A percentile compares a stretch with the other conserved stretches of the same genome.
These are phyloP conservation scores for Nasonia giraulti DNA, from an alignment of 1,140 invertebrate species.

Conservation along the genomic window DNA sequence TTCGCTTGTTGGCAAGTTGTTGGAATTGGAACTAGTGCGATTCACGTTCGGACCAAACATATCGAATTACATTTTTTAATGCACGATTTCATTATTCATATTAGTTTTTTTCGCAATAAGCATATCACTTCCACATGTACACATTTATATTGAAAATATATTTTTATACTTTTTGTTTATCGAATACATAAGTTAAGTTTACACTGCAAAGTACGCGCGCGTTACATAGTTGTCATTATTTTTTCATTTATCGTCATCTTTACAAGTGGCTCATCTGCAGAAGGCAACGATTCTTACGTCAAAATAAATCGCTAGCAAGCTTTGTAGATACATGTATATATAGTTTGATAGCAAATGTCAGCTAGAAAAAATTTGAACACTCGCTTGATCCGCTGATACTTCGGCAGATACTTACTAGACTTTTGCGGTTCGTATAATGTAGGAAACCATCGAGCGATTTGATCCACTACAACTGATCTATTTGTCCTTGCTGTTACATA, in stretches of 20 bases:
- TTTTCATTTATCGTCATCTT: slow-evolving; percentile 1
- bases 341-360: slow-evolving; percentile 5
- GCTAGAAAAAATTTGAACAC: slow-evolving; percentile 23
- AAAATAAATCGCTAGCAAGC: slow-evolving; percentile 21
- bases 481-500: background rate
- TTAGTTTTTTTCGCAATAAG: background rate
- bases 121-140: slow-evolving; percentile 19
- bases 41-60: background rate
- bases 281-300: slow-evolving; percentile 25
- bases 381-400: background rate
- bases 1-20: background rate
- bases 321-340: background rate
- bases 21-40: background rate
- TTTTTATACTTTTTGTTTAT: slow-evolving; percentile 52
- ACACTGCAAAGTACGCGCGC: slow-evolving; percentile 8
- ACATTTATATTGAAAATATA: slow-evolving; percentile 60
- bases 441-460: background rate
- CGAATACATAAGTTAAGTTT: slow-evolving; percentile 50
- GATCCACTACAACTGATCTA: background rate
- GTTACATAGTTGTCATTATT: background rate
- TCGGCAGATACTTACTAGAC: background rate
- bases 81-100: slow-evolving; percentile 10
- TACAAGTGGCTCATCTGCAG: slow-evolving; percentile 4
- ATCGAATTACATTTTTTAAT: background rate
- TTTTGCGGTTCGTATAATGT: background rate